phyloP scores from a whole-genome alignment of 2,113 vertebrate species.

The Ophthalmolycus amberensis region DNA sequence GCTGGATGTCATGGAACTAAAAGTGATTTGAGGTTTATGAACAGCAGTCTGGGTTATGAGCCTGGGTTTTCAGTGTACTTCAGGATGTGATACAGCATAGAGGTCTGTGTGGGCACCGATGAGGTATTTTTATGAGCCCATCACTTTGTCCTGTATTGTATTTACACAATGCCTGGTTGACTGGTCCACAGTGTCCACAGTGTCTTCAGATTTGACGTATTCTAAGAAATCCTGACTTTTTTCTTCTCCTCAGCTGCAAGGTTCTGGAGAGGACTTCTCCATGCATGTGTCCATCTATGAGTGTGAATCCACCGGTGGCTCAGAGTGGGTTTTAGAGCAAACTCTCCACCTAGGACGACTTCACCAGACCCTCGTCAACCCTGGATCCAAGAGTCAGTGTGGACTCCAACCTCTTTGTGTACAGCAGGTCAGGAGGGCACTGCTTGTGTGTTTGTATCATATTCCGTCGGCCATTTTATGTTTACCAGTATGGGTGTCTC shows the following conservation, averaged over 20 bases:
- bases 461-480: background rate
- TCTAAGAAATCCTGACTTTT: background rate
- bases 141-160: background rate
- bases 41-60: background rate
- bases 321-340: slow-evolving; percentile 98
- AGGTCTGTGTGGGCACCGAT: background rate
- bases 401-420: slow-evolving; percentile 98
- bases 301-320: slow-evolving; percentile 98
- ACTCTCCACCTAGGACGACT: slow-evolving; percentile 95
- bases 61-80: background rate
- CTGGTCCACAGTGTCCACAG: background rate
- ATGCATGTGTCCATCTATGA: slow-evolving; percentile 99
- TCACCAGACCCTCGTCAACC: slow-evolving; percentile 88
- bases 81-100: background rate
- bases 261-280: slow-evolving; percentile 88
- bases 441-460: background rate
- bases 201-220: background rate
- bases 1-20: slow-evolving; percentile 6
- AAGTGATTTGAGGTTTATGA: slow-evolving; percentile 10
- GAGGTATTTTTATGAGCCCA: background rate
- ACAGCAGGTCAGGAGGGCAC: slow-evolving; percentile 89
- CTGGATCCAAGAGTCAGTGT: slow-evolving; percentile 95
- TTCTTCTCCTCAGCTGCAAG: slow-evolving; percentile 46
- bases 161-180: background rate
- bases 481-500: background rate